Base-by-base conservation (phyloP, 2,888 invertebrate species). In the Phasia obesa region DNA sequence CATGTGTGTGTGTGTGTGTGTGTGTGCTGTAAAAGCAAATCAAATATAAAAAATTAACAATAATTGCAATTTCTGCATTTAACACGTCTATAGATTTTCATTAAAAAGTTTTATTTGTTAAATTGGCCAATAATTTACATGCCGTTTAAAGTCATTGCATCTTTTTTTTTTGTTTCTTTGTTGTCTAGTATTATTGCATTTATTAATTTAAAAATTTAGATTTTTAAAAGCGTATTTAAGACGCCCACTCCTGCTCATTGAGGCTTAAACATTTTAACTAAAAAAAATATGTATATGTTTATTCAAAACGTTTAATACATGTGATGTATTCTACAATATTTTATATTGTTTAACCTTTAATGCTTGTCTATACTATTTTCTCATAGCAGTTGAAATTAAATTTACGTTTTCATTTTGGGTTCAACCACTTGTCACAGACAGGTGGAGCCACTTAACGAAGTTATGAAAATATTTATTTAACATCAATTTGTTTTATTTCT, bases 371-470 rank as follows among this genome's bases (percentile, higher is more conserved):
- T 65, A 49, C 38, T 44, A 35, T 65, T 75, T 35, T 60, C 44
- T 60, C 57, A 51, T 38, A 42, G 67, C 53, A 55, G 15, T 42
- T 62, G 9, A 13, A 49, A 23, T 65, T 75, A 38, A 21, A 27
- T 53, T 42, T 51, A 17, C 3, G 49, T 59, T 21, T 59, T 49
- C 1, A 59, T 51, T 53, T 67, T 70, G 47, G 55, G 65, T 67
- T 74, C 73, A 60, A 35, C 67, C 51, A 79, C 65, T 79, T 79
- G 79, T 67, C 53, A 74, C 59, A 74, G 73, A 53, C 79, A 74
- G 79, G 60, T 73, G 79, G 51, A 73, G 73, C 59, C 71, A 19
- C 19, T 38, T 49, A 25, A 47, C 9, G 1, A 38, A 38, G 9
- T 31, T 9, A 42, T 25, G 7, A 51, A 69, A 21, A 51, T 23